Base-by-base conservation (phyloP, 2,888 invertebrate genomes). In the Trachelus stipa region DNA sequence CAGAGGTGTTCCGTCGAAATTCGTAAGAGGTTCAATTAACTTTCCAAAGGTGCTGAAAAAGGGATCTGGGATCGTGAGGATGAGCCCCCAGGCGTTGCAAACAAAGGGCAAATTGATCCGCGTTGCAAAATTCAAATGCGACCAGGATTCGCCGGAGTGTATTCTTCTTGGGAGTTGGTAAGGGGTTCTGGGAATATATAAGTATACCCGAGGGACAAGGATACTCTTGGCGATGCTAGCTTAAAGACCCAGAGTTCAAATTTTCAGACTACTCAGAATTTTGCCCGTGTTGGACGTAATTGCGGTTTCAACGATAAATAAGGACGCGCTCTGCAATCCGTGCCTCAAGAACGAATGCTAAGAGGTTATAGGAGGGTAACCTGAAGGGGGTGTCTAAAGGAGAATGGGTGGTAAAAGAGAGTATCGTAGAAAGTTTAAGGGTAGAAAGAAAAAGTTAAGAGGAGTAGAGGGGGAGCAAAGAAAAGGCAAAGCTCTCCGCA, bases 251-350 rank as follows among this genome's bases (percentile, higher is more conserved):
- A 2, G 9, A 56, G 56, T 6, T 56, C 56, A 9, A 56, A 56
- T 56, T 56, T 56, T 23, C 56, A 23, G 23, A 56, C 56, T 23
- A 23, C 56, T 23, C 56, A 56, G 56, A 56, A 23, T 56, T 77
- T 76, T 74, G 68, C 74, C 68, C 69, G 73, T 73, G 75, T 82
- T 37, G 75, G 80, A 76, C 79, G 76, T 83, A 80, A 83, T 81
- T 83, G 80, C 79, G 79, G 75, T 68, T 80, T 79, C 79, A 76
- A 73, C 77, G 56, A 79, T 74, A 79, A 78, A 81, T 80, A 79
- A 80, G 77, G 35, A 76, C 71, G 74, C 40, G 30, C 23, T 69
- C 73, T 77, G 31, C 30, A n/a, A 69, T n/a, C 31, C 35, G 33
- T 76, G 79, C 81, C 78, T 81, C 3, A 71, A 71, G 71, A 56